Percentiles rank a stretch among this genome's conserved stretches.
Conservation (phyloP, 2,888 invertebrate species). For the Scaptomyza caliginosa region DNA sequence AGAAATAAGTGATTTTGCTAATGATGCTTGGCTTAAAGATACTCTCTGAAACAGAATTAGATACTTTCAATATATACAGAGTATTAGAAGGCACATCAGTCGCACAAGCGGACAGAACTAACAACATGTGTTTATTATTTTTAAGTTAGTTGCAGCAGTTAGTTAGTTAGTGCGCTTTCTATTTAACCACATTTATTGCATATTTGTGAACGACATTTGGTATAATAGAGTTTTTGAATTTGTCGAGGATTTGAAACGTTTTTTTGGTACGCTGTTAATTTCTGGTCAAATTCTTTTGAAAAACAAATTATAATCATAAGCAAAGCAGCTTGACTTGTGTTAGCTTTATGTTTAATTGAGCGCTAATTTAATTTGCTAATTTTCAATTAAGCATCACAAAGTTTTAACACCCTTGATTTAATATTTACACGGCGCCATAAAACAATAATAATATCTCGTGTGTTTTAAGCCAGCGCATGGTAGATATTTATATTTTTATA, state of each 20-base stretch:
- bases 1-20: neutral
- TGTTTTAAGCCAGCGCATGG: neutral
- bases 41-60: neutral
- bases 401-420: slow-evolving; percentile 34
- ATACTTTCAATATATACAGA: no score
- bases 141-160: neutral
- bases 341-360: slow-evolving; percentile 51
- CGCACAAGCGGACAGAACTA: neutral
- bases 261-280: slow-evolving; percentile 35
- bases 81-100: neutral
- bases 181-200: slow-evolving; percentile 1
- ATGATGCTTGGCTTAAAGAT: neutral
- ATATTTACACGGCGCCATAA: slow-evolving; percentile 15
- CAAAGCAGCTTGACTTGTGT: slow-evolving; percentile 48
- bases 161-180: neutral
- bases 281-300: slow-evolving; percentile 17
- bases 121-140: slow-evolving; percentile 5
- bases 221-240: neutral
- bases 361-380: slow-evolving; percentile 68
- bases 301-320: slow-evolving; percentile 11
- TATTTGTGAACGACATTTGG: neutral
- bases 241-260: neutral
- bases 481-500: neutral
- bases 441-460: slow-evolving; percentile 18
- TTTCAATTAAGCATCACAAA: slow-evolving; percentile 48